These are phyloP conservation scores for Trachemys scripta DNA, from an alignment of 2,113 vertebrate species.

Conservation along the genomic window DNA sequence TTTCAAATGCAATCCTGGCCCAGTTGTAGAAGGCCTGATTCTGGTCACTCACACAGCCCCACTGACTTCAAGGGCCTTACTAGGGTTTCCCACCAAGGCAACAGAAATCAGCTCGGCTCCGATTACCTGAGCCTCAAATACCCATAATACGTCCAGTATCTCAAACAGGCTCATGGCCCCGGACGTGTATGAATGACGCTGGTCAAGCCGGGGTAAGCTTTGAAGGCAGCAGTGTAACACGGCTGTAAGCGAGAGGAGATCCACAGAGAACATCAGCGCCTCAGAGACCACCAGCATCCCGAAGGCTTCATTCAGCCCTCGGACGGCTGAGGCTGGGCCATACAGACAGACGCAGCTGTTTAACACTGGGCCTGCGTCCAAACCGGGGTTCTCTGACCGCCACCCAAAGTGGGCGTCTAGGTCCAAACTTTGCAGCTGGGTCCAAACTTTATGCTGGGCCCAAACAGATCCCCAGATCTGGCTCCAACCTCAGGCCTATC, in stretches of 20 bases:
- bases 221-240: too few species aligned
- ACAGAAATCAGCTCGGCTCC: not conserved
- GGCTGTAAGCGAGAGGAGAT: too few species aligned
- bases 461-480: not conserved
- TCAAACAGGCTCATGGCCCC: accelerated
- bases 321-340: not conserved
- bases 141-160: accelerated
- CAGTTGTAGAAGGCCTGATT: too few species aligned
- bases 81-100: too few species aligned
- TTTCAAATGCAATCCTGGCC: too few species aligned
- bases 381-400: not conserved
- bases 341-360: not conserved
- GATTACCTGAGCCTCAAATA: not conserved
- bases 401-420: too few species aligned
- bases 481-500: too few species aligned
- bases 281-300: too few species aligned
- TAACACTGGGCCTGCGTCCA: too few species aligned
- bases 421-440: not conserved
- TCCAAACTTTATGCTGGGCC: not conserved
- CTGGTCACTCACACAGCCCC: too few species aligned
- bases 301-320: accelerated
- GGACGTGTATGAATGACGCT: not conserved
- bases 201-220: not conserved
- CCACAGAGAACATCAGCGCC: too few species aligned
- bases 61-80: too few species aligned